Evolutionary conservation across 1,140 invertebrate species (phyloP).

Genomic region (Drosophila kurseongensis): DNA sequence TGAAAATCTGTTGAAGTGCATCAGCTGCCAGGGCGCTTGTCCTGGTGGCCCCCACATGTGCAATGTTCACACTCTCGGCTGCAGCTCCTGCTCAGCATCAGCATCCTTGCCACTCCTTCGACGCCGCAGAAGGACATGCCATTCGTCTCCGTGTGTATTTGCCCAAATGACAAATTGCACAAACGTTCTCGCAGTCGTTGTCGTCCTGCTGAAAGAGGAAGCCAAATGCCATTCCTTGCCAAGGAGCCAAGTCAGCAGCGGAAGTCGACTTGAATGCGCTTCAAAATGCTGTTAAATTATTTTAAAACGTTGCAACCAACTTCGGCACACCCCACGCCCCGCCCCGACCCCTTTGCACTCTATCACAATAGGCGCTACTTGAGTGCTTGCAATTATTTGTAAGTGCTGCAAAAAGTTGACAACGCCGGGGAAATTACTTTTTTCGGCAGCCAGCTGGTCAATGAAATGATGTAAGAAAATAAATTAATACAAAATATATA

Average conservation of each 20-base stretch:
- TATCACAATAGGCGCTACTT: constrained; percentile 71
- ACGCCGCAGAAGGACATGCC: constrained; percentile 41
- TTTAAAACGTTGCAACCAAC: constrained; percentile 70
- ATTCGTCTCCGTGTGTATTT: constrained; percentile 74
- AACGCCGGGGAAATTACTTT: constrained; percentile 18
- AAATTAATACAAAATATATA: constrained; percentile 37
- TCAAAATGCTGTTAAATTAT: constrained; percentile 82
- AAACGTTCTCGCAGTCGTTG: constrained; percentile 47
- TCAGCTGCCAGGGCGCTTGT: constrained; percentile 27
- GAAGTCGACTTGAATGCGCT: constrained; percentile 78
- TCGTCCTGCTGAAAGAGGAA: constrained; percentile 19
- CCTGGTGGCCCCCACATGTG: constrained; percentile 39
- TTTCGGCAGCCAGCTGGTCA: constrained; percentile 13
- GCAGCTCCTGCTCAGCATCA: constrained; percentile 7
- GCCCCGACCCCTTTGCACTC: neutral
- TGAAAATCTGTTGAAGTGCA: constrained; percentile 60
- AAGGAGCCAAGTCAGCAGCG: constrained; percentile 55
- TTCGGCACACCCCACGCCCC: constrained; percentile 9
- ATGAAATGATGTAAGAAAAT: constrained; percentile 4
- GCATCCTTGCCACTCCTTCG: neutral
- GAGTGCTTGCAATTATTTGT: constrained; percentile 77
- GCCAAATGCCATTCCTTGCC: constrained; percentile 59
- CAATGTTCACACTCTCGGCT: constrained; percentile 46
- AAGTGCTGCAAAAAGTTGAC: constrained; percentile 53
- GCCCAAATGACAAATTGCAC: constrained; percentile 79